Evolutionary conservation across 2,113 vertebrate species (phyloP).

Genomic region (Centropristis striata): DNA sequence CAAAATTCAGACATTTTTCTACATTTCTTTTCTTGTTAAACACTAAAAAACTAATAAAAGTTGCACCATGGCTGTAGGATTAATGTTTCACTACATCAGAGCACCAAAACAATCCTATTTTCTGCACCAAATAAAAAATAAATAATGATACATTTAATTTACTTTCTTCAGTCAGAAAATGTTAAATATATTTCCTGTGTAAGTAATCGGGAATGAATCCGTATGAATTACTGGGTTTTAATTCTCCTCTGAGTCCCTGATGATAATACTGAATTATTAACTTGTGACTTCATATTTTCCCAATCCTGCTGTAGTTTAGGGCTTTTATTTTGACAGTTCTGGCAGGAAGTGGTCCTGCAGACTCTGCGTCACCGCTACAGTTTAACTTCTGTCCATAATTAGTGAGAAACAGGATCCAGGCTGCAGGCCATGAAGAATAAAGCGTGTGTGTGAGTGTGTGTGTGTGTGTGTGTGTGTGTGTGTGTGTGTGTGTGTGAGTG

Average conservation of each 20-base stretch:
- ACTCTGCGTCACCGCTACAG: slow-evolving; percentile 52
- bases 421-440: slow-evolving; percentile 8
- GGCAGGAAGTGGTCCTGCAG: slow-evolving; percentile 30
- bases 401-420: slow-evolving; percentile 62
- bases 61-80: no score
- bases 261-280: not conserved
- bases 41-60: no score
- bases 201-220: not conserved
- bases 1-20: no score
- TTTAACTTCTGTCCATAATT: slow-evolving; percentile 71
- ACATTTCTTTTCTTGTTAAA: no score
- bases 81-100: no score
- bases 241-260: not conserved
- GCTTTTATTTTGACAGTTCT: slow-evolving; percentile 40
- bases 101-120: no score
- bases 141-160: no score
- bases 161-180: no score
- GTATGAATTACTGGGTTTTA: not conserved
- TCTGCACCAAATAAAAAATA: no score
- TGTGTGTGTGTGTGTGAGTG: slow-evolving; percentile 5
- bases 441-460: not conserved
- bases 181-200: no score
- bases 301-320: not conserved
- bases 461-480: not conserved
- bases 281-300: not conserved